phyloP scores from a whole-genome alignment of 2,797 vertebrate species.

The Galago senegalensis region DNA sequence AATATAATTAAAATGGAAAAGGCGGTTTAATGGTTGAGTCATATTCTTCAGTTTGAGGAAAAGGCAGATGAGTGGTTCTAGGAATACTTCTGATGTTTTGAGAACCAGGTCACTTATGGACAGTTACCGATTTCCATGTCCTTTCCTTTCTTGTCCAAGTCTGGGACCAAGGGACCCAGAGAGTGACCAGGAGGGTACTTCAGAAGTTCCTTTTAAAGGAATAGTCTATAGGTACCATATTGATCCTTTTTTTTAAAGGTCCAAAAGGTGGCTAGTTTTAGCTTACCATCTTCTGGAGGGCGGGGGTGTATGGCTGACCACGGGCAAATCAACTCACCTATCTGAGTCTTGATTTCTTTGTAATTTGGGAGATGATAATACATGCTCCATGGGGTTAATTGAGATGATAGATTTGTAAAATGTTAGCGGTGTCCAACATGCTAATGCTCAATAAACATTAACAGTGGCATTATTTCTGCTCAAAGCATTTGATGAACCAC shows the following conservation, averaged over 20 bases:
- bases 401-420: background rate
- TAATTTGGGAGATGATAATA: background rate
- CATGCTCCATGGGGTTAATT: background rate
- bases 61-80: background rate
- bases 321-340: background rate
- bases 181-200: background rate
- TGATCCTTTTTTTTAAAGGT: background rate
- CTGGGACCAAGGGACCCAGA: background rate
- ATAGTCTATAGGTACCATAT: background rate
- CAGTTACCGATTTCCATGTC: background rate
- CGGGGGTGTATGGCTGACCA: background rate
- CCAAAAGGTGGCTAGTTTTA: background rate
- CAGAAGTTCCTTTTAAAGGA: conserved; percentile 5
- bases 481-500: conserved; percentile 95
- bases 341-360: background rate
- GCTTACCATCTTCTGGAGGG: background rate
- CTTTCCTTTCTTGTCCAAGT: background rate
- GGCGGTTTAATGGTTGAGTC: background rate
- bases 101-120: background rate
- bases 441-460: background rate
- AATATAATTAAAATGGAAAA: background rate
- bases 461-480: background rate
- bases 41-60: conserved; percentile 23
- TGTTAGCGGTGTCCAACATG: background rate
- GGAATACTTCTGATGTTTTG: background rate